A percentile compares a stretch with the other conserved stretches of the same genome.
phyloP scores from a whole-genome alignment of 2,113 vertebrate genomes.

The Stomatorhinus ivindoensis region DNA sequence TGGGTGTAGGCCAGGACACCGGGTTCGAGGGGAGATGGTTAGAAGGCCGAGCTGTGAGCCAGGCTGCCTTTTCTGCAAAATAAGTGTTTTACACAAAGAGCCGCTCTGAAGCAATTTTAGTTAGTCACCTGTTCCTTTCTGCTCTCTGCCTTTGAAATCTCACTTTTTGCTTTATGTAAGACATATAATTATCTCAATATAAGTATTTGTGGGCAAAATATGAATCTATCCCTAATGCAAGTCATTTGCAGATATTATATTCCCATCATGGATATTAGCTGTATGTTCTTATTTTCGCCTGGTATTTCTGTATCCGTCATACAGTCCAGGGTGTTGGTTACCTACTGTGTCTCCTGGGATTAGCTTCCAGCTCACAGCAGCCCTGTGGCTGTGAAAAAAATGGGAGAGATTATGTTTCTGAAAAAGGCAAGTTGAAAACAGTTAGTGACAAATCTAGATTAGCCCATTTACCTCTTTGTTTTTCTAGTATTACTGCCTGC shows the following conservation, averaged over 20 bases:
- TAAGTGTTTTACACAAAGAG: not conserved
- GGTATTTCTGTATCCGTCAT: not conserved
- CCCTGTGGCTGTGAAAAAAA: not conserved
- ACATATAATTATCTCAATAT: not conserved
- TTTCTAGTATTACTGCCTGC: not conserved
- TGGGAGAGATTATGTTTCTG: not conserved
- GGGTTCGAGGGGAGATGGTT: not conserved
- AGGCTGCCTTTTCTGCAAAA: not conserved
- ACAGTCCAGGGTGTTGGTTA: not conserved
- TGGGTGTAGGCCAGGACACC: not conserved
- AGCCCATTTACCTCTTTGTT: not conserved
- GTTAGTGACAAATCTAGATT: not conserved
- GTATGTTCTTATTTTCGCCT: not conserved
- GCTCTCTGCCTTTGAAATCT: not conserved
- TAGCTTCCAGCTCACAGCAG: not conserved
- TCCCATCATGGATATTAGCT: not conserved
- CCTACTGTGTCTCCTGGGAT: not conserved
- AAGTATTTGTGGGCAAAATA: not conserved
- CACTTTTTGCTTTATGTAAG: not conserved
- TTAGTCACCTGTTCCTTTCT: not conserved
- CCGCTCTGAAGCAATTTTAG: not conserved
- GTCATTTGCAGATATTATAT: not conserved
- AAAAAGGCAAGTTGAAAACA: not conserved
- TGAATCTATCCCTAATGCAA: too few species aligned
- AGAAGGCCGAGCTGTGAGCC: not conserved